phyloP scores from a whole-genome alignment of 1,140 invertebrate genomes.

The Amyelois transitella region DNA sequence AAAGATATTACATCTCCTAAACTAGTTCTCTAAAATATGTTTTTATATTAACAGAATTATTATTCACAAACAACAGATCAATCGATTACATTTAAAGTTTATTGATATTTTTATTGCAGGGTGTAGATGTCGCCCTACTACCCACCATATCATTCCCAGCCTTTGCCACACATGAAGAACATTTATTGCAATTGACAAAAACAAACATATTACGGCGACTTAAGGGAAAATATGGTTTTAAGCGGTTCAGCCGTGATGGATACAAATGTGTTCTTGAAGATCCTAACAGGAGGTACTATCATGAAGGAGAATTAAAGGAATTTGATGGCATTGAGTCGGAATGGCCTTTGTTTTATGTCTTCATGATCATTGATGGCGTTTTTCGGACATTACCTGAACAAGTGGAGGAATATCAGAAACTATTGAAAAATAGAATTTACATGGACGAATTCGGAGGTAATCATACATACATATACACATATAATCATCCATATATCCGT shows the following conservation, averaged over 20 bases:
- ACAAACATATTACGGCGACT: conserved; percentile 89
- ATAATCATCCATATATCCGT: too few relatives aligned
- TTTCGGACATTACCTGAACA: conserved; percentile 92
- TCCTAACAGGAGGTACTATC: conserved; percentile 80
- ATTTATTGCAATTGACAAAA: conserved; percentile 90
- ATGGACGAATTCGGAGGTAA: conserved; percentile 86
- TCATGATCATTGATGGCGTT: conserved; percentile 97
- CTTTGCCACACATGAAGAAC: conserved; percentile 97
- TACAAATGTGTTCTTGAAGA: conserved; percentile 94
- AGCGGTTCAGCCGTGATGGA: conserved; percentile 96
- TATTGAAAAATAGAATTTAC: conserved; percentile 85
- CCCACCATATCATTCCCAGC: conserved; percentile 97
- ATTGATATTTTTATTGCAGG: conserved; percentile 69
- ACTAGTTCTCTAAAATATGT: too few relatives aligned
- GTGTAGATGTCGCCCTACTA: conserved; percentile 92
- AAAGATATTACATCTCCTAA: too few relatives aligned
- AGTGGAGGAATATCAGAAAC: conserved; percentile 92
- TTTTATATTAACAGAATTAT: too few relatives aligned
- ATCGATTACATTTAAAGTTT: conserved; percentile 1
- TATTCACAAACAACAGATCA: too few relatives aligned
- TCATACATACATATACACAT: too few relatives aligned
- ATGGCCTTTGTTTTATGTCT: conserved; percentile 97
- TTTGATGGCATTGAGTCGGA: conserved; percentile 98
- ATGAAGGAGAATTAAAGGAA: conserved; percentile 83
- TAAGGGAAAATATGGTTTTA: conserved; percentile 94